Conservation (phyloP, 2,888 invertebrate genomes). For the Tetragonula carbonaria region DNA sequence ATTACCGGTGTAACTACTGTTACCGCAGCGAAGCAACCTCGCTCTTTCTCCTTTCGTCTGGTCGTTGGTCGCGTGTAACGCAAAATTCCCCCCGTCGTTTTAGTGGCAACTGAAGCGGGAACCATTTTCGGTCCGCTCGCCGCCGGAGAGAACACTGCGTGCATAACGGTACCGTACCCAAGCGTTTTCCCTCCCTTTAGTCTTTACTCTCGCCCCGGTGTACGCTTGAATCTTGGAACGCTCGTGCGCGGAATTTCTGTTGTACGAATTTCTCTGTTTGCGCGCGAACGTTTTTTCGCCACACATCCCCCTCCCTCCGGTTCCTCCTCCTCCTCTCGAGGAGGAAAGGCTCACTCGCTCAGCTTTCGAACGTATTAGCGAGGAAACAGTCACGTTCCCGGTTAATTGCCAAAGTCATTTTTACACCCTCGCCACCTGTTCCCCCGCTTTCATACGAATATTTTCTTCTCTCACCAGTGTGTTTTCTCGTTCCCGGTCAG, state of each 20-base stretch:
- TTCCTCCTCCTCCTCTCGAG: too few species aligned
- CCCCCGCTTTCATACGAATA: neutral
- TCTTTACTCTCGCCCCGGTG: constrained; percentile 12
- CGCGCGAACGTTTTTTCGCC: neutral
- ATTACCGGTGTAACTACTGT: constrained; percentile 78
- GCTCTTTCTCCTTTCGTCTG: constrained; percentile 54
- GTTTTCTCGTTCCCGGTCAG: neutral
- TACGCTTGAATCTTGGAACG: neutral
- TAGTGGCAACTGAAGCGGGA: constrained; percentile 75
- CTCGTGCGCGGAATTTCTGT: constrained; percentile 29
- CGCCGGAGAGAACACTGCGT: constrained; percentile 30
- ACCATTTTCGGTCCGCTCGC: constrained; percentile 77
- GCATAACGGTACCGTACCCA: constrained; percentile 60
- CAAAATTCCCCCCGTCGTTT: constrained; percentile 80
- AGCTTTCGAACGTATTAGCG: constrained; percentile 23
- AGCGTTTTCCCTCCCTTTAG: constrained; percentile 25
- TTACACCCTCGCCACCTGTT: constrained; percentile 10
- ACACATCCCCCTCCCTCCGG: too few species aligned
- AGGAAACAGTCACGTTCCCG: constrained; percentile 16
- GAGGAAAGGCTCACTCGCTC: neutral
- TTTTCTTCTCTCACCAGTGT: neutral
- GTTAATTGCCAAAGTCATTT: constrained; percentile 38
- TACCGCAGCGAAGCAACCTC: constrained; percentile 65
- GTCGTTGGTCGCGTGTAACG: constrained; percentile 62
- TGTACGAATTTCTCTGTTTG: neutral